Evolutionary conservation across 2,888 invertebrate species (phyloP).

Genomic region (Diabrotica balteata): DNA sequence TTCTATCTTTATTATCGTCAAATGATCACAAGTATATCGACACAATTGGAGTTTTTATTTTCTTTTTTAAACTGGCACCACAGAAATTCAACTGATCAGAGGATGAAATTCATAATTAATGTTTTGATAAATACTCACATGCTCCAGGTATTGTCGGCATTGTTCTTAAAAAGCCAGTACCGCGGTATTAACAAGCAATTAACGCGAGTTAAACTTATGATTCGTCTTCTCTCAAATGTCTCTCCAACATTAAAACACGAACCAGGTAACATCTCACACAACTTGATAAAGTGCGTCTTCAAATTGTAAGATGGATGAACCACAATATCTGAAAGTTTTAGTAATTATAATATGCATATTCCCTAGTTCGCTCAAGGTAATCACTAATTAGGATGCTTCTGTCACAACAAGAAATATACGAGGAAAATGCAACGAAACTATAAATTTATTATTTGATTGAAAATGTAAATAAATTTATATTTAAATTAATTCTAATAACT

Average conservation of each 20-base stretch:
- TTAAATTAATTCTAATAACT: neutral
- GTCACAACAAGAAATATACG: neutral
- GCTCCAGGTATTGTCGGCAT: constrained; percentile 71
- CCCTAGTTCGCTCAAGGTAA: neutral
- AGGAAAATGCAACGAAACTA: neutral
- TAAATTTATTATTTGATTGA: neutral
- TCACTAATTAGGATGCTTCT: neutral
- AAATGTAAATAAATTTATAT: neutral
- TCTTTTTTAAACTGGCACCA: too few relatives aligned
- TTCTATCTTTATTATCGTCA: too few relatives aligned
- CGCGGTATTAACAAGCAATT: constrained; percentile 74
- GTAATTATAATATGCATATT: too few relatives aligned
- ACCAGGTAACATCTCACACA: constrained; percentile 66
- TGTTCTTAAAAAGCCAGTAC: constrained; percentile 73
- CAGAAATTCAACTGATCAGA: too few relatives aligned
- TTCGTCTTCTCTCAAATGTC: constrained; percentile 67
- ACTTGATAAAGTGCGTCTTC: constrained; percentile 45
- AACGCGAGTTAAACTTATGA: constrained; percentile 70
- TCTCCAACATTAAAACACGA: constrained; percentile 78
- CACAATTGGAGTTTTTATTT: too few relatives aligned
- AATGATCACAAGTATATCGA: too few relatives aligned
- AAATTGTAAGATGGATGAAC: neutral
- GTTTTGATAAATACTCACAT: constrained; percentile 1
- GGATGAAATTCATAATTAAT: too few relatives aligned
- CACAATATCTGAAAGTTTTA: too few relatives aligned